phyloP scores from a whole-genome alignment of 2,113 vertebrate species.

The Ictidomys tridecemlineatus region DNA sequence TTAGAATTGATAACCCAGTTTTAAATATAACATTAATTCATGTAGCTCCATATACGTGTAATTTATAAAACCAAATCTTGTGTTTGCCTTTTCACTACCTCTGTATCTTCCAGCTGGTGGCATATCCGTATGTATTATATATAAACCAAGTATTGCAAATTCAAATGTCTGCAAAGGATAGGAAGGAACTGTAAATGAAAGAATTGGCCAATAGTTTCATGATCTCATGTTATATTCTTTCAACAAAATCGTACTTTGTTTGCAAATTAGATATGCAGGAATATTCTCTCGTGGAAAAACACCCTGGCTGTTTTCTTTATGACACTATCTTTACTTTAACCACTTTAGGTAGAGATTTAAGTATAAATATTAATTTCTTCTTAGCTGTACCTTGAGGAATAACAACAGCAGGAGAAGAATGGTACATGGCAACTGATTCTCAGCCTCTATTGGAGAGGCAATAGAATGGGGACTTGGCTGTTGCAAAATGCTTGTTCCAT shows the following conservation, averaged over 20 bases:
- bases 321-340: not conserved
- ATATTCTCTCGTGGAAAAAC: constrained; percentile 23
- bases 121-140: not conserved
- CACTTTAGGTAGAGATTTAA: constrained; percentile 11
- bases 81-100: constrained; percentile 48
- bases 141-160: not conserved
- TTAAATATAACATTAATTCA: constrained; percentile 48
- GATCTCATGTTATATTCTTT: not conserved
- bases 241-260: not conserved
- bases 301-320: not conserved
- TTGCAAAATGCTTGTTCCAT: not conserved
- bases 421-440: not conserved
- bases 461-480: not conserved
- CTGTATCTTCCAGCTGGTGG: not conserved
- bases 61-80: constrained; percentile 50
- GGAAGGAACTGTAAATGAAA: constrained; percentile 3
- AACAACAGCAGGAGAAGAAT: not conserved
- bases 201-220: not conserved
- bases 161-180: not conserved
- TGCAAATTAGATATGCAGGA: not conserved
- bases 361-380: constrained; percentile 33
- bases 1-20: constrained; percentile 15
- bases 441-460: not conserved
- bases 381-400: not conserved
- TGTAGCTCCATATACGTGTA: not conserved